phyloP scores from a whole-genome alignment of 1,140 invertebrate genomes.

The Watersipora subatra region DNA sequence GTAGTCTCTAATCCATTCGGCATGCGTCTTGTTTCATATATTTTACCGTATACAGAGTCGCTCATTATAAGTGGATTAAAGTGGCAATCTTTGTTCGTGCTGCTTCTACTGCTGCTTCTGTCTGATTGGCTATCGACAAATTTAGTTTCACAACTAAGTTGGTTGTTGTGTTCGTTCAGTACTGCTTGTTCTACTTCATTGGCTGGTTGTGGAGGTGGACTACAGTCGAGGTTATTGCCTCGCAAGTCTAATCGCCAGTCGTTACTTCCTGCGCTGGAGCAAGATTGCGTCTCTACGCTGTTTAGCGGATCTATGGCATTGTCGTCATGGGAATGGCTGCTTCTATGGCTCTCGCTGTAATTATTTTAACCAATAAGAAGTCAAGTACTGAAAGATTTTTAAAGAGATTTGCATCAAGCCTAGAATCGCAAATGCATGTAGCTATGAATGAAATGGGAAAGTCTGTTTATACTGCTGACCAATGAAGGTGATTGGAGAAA shows the following conservation, averaged over 20 bases:
- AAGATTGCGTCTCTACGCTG: background rate
- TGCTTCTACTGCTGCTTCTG: background rate
- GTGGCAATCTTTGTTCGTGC: background rate
- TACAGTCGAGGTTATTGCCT: background rate
- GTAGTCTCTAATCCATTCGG: background rate
- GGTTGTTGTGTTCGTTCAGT: background rate
- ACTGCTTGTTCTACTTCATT: background rate
- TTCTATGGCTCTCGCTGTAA: background rate
- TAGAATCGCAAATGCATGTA: too few species aligned
- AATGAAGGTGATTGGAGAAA: too few species aligned
- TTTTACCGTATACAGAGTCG: background rate
- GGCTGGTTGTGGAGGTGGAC: background rate
- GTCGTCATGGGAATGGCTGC: background rate
- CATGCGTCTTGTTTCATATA: background rate
- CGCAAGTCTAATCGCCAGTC: background rate
- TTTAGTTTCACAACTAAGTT: background rate
- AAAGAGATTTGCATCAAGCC: too few species aligned
- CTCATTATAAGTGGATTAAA: background rate
- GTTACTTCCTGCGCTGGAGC: background rate
- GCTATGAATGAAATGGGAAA: too few species aligned
- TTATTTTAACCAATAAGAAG: too few species aligned
- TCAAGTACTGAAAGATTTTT: too few species aligned
- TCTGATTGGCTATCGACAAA: background rate
- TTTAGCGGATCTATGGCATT: background rate
- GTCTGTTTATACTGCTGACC: too few species aligned